phyloP scores from a whole-genome alignment of 2,113 vertebrate genomes.

The Verasper variegatus region DNA sequence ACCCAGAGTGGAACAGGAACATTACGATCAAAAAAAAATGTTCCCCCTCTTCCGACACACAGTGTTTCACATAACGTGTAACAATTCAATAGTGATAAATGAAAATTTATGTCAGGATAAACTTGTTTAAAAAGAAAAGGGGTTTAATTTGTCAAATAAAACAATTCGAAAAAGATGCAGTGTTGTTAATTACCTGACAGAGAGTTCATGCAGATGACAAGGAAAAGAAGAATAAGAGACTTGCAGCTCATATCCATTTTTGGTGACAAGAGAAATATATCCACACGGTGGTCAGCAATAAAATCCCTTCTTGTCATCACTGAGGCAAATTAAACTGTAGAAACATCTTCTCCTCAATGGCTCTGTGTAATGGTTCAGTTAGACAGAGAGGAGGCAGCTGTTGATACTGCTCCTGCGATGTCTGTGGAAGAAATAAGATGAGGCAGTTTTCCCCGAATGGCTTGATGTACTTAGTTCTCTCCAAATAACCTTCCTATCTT shows the following conservation, averaged over 20 bases:
- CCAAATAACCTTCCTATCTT: not conserved
- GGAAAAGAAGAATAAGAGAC: slow-evolving; percentile 16
- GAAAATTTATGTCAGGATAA: not conserved
- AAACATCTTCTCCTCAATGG: not conserved
- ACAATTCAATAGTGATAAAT: not conserved
- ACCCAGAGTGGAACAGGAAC: not conserved
- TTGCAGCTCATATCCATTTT: slow-evolving; percentile 42
- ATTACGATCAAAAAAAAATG: not conserved
- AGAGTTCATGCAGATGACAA: slow-evolving; percentile 37
- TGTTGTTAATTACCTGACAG: slow-evolving; percentile 62
- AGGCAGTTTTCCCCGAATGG: not conserved
- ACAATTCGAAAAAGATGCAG: not conserved
- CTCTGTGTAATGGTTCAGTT: not conserved
- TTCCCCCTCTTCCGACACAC: not conserved
- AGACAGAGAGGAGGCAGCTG: not conserved
- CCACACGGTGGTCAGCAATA: not conserved
- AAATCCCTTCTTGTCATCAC: not conserved
- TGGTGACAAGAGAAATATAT: not conserved
- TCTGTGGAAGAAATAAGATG: not conserved
- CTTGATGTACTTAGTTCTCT: slow-evolving; percentile 1
- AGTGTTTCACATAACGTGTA: not conserved
- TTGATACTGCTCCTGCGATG: not conserved
- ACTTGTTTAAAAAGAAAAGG: not conserved
- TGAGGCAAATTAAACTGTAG: not conserved
- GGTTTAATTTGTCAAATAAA: not conserved